Base-by-base conservation (phyloP, 2,113 vertebrate species). In the Dicerorhinus sumatrensis region DNA sequence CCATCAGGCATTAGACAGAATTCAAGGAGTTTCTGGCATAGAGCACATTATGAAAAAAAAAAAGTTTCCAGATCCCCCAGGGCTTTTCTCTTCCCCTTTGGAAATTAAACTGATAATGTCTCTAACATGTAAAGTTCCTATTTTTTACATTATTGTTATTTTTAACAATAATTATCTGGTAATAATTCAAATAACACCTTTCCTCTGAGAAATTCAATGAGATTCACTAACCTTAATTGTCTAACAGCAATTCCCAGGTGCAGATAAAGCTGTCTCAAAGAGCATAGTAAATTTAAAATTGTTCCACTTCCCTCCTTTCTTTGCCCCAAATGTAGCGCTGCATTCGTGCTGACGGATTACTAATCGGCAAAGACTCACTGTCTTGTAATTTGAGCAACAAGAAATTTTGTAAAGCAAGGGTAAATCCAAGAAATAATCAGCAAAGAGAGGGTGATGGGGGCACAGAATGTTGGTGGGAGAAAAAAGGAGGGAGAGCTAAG, bases 101-200 rank as follows among this genome's bases (percentile, higher is more conserved):
- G 62, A 98, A 98, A 94, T 96, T 97, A 98, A 97, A 98, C 89
- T 94, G 89, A 94, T 95, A 88, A 95, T 79, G 58, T 94, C 93
- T 96, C 85, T 87, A 97, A 95, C 91, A 97, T 93, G 86, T 73
- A 70, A 97, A 36, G 63, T 84, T 97, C 62, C 92, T 89, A 97
- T 93, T 96, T 97, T 97, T 97, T 94, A 94, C 63, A 89, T 97
- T 98, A 96, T 98, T 98, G 96, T 98, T 98, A 98, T 97, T 98
- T 98, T 98, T 97, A 98, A 98, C 95, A 98, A 98, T 95, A 97
- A 97, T 98, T 98, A 98, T 97, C 98, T 97, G 96, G 89, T 97
- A 97, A 96, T 97, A 97, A 98, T 96, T 97, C 95, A 97, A 97
- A 97, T 97, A 98, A 96, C 95, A 97, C 96, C 96, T 98, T 98